A percentile compares a stretch with the other conserved stretches of the same genome.
These are phyloP conservation scores for Beroe forskalii DNA, from an alignment of 37 sponge, comb jelly and placozoan genomes.

Conservation along the genomic window DNA sequence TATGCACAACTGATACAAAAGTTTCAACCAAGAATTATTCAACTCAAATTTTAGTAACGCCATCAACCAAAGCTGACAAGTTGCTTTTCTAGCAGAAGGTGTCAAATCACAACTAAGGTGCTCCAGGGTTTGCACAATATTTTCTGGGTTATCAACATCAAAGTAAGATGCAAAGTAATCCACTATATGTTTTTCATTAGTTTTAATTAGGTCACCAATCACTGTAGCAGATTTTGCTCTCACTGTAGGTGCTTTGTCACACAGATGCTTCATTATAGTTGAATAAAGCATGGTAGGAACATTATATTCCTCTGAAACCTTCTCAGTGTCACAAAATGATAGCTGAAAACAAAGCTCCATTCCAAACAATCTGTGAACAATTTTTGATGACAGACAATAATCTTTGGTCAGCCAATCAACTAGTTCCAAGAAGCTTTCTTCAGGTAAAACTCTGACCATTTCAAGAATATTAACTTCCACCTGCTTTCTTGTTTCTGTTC, in stretches of 20 bases:
- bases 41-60: not conserved
- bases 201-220: conserved; percentile 30
- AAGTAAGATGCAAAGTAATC: not conserved
- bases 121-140: not conserved
- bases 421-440: conserved; percentile 1
- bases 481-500: conserved; percentile 25
- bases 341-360: conserved; percentile 45
- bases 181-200: not conserved
- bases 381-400: not conserved
- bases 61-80: not conserved
- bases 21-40: conserved; percentile 10
- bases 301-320: not conserved
- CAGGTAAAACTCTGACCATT: not conserved
- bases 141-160: not conserved
- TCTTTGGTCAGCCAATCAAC: conserved; percentile 1
- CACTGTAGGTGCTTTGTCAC: conserved; percentile 53
- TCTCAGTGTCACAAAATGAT: not conserved
- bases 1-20: not conserved
- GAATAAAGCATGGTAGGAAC: not conserved
- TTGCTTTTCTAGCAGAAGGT: not conserved
- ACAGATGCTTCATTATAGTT: not conserved
- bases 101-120: not conserved
- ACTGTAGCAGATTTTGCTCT: conserved; percentile 38
- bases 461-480: conserved; percentile 10
- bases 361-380: conserved; percentile 58